phyloP scores from a whole-genome alignment of 1,140 invertebrate species.

The Drosophila takahashii region DNA sequence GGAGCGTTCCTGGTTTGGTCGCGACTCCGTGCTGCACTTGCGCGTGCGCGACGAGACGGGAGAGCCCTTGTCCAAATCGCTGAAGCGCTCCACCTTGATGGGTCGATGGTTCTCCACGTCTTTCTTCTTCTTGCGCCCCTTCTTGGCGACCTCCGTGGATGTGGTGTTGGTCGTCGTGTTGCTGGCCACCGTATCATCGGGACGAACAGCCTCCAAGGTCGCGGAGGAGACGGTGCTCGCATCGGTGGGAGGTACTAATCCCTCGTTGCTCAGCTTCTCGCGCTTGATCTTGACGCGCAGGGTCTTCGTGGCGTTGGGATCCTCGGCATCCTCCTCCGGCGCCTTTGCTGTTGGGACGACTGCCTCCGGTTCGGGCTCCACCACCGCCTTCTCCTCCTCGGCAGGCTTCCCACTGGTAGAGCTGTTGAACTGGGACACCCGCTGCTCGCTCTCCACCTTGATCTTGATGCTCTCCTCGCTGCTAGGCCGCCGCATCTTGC shows the following conservation, averaged over 20 bases:
- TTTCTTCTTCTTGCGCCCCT: constrained; percentile 63
- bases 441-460: constrained; percentile 71
- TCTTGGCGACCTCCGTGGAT: constrained; percentile 40
- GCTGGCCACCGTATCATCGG: constrained; percentile 46
- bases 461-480: constrained; percentile 37
- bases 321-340: not conserved
- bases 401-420: not conserved
- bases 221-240: constrained; percentile 18
- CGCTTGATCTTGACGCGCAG: constrained; percentile 68
- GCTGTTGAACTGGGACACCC: constrained; percentile 58
- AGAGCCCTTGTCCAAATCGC: constrained; percentile 56
- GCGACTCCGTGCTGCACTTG: constrained; percentile 41
- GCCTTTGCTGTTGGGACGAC: not conserved
- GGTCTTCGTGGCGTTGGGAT: not conserved
- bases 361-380: not conserved
- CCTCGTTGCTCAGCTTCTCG: constrained; percentile 63
- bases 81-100: constrained; percentile 79
- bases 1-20: constrained; percentile 51
- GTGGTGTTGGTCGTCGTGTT: constrained; percentile 27
- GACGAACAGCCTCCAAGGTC: constrained; percentile 8
- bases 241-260: not conserved
- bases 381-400: not conserved
- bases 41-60: constrained; percentile 69
- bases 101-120: constrained; percentile 53
- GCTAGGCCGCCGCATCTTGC: constrained; percentile 68